A percentile compares a stretch with the other conserved stretches of the same genome.
These are phyloP conservation scores for Pheosia tremula DNA, from an alignment of 2,888 invertebrate species.

Conservation along the genomic window DNA sequence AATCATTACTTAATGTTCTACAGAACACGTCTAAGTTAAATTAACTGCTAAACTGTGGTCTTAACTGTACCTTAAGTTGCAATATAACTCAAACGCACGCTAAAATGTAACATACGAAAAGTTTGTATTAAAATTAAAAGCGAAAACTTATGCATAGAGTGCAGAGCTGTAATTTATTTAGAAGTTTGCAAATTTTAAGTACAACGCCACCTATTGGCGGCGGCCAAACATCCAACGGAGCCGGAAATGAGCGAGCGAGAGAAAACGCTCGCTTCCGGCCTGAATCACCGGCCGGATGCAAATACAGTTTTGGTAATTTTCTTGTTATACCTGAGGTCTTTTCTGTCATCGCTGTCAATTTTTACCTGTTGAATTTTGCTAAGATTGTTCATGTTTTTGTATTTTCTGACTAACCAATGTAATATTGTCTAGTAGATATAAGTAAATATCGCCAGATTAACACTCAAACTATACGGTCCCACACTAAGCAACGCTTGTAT, in stretches of 20 bases:
- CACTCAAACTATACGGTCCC: too few relatives aligned
- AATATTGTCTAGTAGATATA: too few relatives aligned
- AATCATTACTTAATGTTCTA: neutral
- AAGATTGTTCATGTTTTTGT: constrained; percentile 18
- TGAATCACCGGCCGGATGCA: constrained; percentile 56
- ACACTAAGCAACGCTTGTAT: too few relatives aligned
- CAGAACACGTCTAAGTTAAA: constrained; percentile 1
- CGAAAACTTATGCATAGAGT: constrained; percentile 16
- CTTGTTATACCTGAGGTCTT: constrained; percentile 35
- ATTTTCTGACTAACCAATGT: neutral
- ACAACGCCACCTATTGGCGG: constrained; percentile 36
- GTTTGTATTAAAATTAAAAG: constrained; percentile 19
- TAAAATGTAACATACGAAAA: constrained; percentile 12
- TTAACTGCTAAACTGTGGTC: neutral
- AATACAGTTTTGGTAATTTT: constrained; percentile 59
- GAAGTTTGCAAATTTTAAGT: constrained; percentile 17
- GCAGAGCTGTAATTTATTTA: constrained; percentile 5
- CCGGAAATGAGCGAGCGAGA: constrained; percentile 50
- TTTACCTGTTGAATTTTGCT: constrained; percentile 52
- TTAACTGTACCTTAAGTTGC: neutral
- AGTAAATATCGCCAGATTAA: too few relatives aligned
- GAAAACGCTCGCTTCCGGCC: constrained; percentile 46
- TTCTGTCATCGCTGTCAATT: constrained; percentile 28
- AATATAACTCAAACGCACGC: constrained; percentile 10
- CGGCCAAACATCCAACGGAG: constrained; percentile 20